Evolutionary conservation across 2,113 vertebrate species (phyloP), one percentile per base, ranked within the genome.

Genomic region (Mesembrinibis cayennensis): DNA sequence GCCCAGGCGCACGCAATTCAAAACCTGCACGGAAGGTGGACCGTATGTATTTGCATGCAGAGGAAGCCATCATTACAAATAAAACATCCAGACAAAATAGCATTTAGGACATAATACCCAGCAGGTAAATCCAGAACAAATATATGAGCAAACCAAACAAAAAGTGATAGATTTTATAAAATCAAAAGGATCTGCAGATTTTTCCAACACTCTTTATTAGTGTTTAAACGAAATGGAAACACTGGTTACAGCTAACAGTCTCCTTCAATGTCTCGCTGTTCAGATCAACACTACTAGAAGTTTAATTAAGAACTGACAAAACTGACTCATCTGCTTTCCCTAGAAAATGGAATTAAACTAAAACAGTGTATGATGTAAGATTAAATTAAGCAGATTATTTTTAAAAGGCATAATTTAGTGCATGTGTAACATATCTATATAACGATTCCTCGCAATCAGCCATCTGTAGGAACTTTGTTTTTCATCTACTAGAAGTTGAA

Each of bases 321-420:
- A 79, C 44, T 76, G 90, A 94, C 62, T 92, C 88, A 88, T 38
- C 78, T 69, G 52, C 82, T 90, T 78, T 95, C 82, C 85, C 82
- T 55, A 9, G 50, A 80, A 91, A 83, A 88, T 19, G 23, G 92
- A 69, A 95, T 77, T 83, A 56, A 88, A 81, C 52, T 77, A 56
- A 70, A 93, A 42, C 63, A 82, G 71, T 0, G 0, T 21, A 34
- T 90, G 85, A 93, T 30, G 69, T 18, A 70, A 93, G 55, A 83
- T 40, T 70, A 85, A 81, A 91, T 95, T 56, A 62, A 80, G 27
- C 16, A 85, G 65, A 88, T 63, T 72, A 11, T 71, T 93, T 91
- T 76, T 42, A 20, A 86, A 73, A 78, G 44, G 58, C 9, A 3
- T 40, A 42, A 77, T 58, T 89, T 71, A 74, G 29, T 3, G 1